Percentiles rank a stretch among this genome's conserved stretches.
Evolutionary conservation across 2,797 vertebrate genomes (phyloP).

Genomic region (Acropternis orthonyx): DNA sequence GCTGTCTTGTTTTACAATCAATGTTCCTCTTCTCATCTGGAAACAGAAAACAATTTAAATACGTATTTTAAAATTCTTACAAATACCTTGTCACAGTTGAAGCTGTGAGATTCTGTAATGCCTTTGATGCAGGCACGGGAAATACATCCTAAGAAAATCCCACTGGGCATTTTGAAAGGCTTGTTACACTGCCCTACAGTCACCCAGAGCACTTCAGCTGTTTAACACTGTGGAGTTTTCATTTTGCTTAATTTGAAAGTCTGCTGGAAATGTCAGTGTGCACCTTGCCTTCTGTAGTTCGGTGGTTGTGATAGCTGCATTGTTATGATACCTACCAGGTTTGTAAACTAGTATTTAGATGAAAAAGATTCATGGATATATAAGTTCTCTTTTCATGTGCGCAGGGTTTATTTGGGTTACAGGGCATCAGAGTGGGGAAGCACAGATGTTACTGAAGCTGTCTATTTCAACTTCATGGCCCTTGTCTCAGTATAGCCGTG

Average conservation of each 20-base stretch:
- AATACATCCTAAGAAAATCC: neutral
- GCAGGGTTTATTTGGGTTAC: neutral
- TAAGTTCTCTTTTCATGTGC: neutral
- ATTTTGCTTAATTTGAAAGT: neutral
- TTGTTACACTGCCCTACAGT: accelerated
- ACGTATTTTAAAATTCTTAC: neutral
- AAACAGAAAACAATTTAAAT: neutral
- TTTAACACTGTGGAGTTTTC: neutral
- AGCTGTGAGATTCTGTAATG: neutral
- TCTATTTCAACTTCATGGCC: neutral
- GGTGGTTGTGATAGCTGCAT: accelerated
- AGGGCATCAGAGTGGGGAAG: neutral
- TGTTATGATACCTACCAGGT: neutral
- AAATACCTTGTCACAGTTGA: neutral
- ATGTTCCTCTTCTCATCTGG: neutral
- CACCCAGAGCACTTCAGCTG: neutral
- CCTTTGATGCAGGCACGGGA: neutral
- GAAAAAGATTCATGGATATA: neutral
- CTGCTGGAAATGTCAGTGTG: neutral
- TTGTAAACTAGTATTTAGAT: neutral
- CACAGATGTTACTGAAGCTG: neutral
- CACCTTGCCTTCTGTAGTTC: neutral
- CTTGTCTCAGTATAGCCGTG: neutral
- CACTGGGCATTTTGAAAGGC: neutral
- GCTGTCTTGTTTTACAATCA: neutral